phyloP scores from a whole-genome alignment of 2,797 vertebrate species.

The Rhinogobio ventralis region DNA sequence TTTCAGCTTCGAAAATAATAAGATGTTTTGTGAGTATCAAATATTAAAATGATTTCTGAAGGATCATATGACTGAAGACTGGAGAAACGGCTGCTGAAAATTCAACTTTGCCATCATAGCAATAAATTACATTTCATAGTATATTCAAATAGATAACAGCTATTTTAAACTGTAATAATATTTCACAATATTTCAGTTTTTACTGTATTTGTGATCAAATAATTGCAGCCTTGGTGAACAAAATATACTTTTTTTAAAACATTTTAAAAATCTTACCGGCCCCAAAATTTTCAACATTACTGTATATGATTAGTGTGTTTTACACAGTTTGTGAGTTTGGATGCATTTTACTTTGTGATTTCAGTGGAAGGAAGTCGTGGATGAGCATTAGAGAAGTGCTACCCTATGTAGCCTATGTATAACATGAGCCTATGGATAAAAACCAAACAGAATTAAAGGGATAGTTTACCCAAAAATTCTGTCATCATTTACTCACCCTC shows the following conservation, averaged over 20 bases:
- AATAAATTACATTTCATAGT: not conserved
- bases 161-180: not conserved
- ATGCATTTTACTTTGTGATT: not conserved
- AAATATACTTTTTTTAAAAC: not conserved
- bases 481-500: no score
- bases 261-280: not conserved
- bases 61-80: not conserved
- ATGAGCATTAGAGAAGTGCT: not conserved
- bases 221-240: not conserved
- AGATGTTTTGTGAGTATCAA: not conserved
- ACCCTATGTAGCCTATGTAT: not conserved
- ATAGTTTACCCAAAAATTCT: no score
- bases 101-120: not conserved
- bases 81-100: no score
- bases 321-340: not conserved
- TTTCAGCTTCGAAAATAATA: not conserved
- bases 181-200: not conserved
- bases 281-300: not conserved
- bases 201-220: not conserved
- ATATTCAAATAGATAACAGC: no score
- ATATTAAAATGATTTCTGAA: not conserved
- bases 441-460: not conserved
- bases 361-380: not conserved
- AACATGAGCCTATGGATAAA: not conserved
- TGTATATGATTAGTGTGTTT: not conserved